Base-by-base conservation (phyloP, 2,888 invertebrate genomes). In the Pseudococcus jackbeardsleyi region DNA sequence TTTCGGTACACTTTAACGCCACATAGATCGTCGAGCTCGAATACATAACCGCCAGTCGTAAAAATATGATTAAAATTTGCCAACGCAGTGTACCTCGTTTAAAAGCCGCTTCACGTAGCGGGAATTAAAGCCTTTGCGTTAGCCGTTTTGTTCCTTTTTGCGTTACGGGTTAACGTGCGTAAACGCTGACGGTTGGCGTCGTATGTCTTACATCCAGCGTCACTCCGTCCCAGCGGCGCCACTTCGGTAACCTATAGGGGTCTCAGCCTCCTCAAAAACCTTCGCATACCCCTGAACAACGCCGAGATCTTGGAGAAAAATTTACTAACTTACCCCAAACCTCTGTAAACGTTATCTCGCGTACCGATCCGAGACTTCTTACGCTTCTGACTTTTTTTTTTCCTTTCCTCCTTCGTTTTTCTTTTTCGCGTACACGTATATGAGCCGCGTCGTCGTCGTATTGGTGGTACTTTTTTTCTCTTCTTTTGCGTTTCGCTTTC, bases 131-230 rank as follows among this genome's bases (percentile, higher is more conserved):
- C 79, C 82, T 88, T 88, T 88, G 79, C 88, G 88, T 88, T 68
- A 64, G 72, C 77, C 77, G 86, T 87, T 87, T 79, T 79, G 48
- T 50, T 88, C 54, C 39, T 50, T 88, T 88, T 59, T 88, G 88
- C 88, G 88, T 88, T 88, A 88, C 79, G 88, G 88, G 88, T 88
- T 88, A 88, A 88, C 88, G 88, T 88, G 88, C 88, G 88, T 88
- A 88, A 88, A 88, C 82, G 88, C 88, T 88, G 88, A 88, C 88
- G 85, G 88, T 88, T 88, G 88, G 88, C 88, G 88, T 88, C 88
- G 88, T 88, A 88, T 88, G 84, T 88, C 88, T 88, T 85, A 85
- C 84, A 85, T 85, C 85, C 46, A 84, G 72, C 84, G 84, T 84
- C 54, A 85, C 72, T 64, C 77, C 88, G 88, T 85, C 88, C 84